These are phyloP conservation scores for Dryococelus australis DNA, from an alignment of 2,888 invertebrate genomes.

Conservation along the genomic window DNA sequence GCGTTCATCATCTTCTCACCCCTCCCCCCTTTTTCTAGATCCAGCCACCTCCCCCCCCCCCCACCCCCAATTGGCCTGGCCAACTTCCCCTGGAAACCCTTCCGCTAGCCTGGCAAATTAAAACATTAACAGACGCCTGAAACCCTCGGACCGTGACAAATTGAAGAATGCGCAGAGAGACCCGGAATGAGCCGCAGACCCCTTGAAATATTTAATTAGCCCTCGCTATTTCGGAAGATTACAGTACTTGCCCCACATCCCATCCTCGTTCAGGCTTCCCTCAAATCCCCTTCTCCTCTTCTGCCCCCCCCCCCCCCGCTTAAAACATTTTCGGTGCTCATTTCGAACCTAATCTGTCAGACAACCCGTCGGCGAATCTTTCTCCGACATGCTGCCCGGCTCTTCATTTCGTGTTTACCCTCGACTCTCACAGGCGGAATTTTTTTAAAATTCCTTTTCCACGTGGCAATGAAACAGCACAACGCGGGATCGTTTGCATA, in stretches of 20 bases:
- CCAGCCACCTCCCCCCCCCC: too few relatives aligned
- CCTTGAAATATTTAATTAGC: background rate
- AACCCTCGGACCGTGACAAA: background rate
- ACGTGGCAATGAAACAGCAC: too few relatives aligned
- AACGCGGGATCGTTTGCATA: too few relatives aligned
- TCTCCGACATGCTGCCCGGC: background rate
- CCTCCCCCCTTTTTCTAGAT: too few relatives aligned
- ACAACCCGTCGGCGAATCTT: background rate
- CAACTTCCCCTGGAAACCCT: background rate
- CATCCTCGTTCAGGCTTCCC: background rate
- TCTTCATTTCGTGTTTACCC: too few relatives aligned
- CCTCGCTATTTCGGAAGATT: background rate
- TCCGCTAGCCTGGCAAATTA: background rate
- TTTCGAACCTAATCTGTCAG: background rate
- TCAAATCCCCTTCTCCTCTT: background rate
- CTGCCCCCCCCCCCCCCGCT: background rate
- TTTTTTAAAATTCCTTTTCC: too few relatives aligned
- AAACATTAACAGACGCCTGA: background rate
- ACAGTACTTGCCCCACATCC: background rate
- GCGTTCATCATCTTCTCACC: conserved; percentile 7
- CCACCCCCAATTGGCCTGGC: background rate
- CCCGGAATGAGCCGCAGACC: background rate
- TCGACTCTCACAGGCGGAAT: too few relatives aligned
- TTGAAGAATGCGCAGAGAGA: background rate
- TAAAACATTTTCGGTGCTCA: background rate